Base-by-base conservation (phyloP, 2,797 vertebrate species). In the Dryobates pubescens region DNA sequence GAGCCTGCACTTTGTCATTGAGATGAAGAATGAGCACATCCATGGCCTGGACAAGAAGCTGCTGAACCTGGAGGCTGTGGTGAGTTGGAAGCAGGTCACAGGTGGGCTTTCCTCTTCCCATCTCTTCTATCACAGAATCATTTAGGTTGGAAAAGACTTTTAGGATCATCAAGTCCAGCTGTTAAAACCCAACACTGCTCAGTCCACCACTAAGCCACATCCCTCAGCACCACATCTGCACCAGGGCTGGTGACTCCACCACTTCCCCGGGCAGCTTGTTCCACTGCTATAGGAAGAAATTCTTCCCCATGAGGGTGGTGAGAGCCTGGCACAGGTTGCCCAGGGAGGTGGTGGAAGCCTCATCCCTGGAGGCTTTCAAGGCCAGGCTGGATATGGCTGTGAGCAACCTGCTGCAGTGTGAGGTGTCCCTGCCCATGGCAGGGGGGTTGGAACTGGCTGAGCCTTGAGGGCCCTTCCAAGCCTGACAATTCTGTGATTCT, bases 1-100 rank as follows among this genome's bases (percentile, higher is more conserved):
- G 97, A 99, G 99, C 72, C 97, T 99, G 93, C 97, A 99, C 94
- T 99, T 99, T 17, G 99, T 99, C 89, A 98, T 99, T 0, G 99
- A 99, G 97, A 99, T 99, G 99, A 99, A 99, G 97, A 98, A 96
- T 0, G 98, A 98, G 87, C 97, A 97, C 7, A 98, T 99, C 90
- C 98, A 98, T 8, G 85, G 98, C 65, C 97, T 98, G 85, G 98
- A 96, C 94, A 98, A 96, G 97, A 98, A 98, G 96, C 97, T 99
- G 90, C 96, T 98, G 93, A 98, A 98, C 96, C 97, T 98, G 97
- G 97, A 99, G 53, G 87, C 69, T 0, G 95, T 99, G 98, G 99
- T 99, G 87, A 10, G 97, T 97, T 86, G 61, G 71, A 77, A 8
- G 1, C 14, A 36, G 8, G 17, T 54, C 22, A 23, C 10, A 18